phyloP scores from a whole-genome alignment of 1,140 invertebrate genomes.

The Brachystomella parvula region DNA sequence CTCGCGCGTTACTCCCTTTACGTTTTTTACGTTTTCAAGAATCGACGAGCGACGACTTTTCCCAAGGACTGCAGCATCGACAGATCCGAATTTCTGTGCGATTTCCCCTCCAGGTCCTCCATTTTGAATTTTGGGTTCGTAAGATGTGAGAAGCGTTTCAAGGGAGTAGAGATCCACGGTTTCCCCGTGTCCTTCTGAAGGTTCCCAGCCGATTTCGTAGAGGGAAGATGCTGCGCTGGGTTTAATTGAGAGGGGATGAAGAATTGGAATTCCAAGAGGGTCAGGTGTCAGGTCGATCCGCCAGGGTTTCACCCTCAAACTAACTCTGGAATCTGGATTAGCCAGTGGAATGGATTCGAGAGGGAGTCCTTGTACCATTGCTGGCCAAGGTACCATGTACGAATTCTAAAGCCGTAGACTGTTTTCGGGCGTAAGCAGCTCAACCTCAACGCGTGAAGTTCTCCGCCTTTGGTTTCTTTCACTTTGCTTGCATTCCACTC shows the following conservation, averaged over 20 bases:
- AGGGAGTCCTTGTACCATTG: conserved; percentile 47
- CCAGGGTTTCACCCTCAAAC: conserved; percentile 55
- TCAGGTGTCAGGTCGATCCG: conserved; percentile 60
- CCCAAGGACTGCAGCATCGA: conserved; percentile 23
- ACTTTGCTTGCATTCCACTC: conserved; percentile 25
- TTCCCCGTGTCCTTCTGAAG: conserved; percentile 58
- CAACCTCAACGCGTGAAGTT: conserved; percentile 26
- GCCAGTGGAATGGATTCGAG: conserved; percentile 56
- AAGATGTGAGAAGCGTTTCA: too few species aligned
- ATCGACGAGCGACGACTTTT: conserved; percentile 54
- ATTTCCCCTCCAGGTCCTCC: conserved; percentile 26
- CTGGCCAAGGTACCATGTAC: too few species aligned
- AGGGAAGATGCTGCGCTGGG: conserved; percentile 49
- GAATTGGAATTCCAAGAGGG: conserved; percentile 54
- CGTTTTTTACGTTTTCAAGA: conserved; percentile 61
- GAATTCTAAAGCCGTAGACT: conserved; percentile 62
- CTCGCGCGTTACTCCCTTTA: conserved; percentile 57
- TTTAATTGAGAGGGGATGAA: conserved; percentile 53
- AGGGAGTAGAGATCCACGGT: conserved; percentile 53
- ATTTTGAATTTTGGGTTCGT: neutral
- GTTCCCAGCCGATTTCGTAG: conserved; percentile 64
- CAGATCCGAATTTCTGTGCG: conserved; percentile 32
- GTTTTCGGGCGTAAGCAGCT: conserved; percentile 58
- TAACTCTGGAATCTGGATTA: conserved; percentile 52
- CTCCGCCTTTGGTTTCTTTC: conserved; percentile 28